Percentiles rank a stretch among this genome's conserved stretches.
phyloP scores from a whole-genome alignment of 2,113 vertebrate species.

The Phyllopteryx taeniolatus region DNA sequence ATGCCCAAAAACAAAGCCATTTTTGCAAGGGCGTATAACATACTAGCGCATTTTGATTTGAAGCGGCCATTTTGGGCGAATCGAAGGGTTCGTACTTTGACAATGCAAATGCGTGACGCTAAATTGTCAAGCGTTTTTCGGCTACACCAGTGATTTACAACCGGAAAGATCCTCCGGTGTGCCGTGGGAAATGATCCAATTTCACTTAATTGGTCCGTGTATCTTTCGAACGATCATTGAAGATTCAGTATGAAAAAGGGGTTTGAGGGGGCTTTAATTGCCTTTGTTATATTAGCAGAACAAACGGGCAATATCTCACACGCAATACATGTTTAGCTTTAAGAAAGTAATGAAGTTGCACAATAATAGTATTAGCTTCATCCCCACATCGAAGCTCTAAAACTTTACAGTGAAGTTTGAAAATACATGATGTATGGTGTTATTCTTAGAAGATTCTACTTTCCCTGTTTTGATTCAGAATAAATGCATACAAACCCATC shows the following conservation, averaged over 20 bases:
- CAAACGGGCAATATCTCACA: neutral
- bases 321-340: neutral
- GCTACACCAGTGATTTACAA: no score
- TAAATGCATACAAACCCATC: conserved; percentile 20
- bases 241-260: no score
- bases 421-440: neutral
- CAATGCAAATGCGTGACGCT: neutral
- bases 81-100: neutral
- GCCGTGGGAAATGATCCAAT: no score
- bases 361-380: neutral
- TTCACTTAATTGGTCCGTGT: no score
- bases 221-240: no score
- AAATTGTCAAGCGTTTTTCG: no score
- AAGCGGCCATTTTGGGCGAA: no score
- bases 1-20: no score
- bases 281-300: neutral
- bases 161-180: no score
- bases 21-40: no score
- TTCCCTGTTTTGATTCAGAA: conserved; percentile 47
- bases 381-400: neutral
- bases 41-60: no score
- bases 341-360: neutral
- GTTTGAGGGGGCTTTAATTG: no score
- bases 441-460: conserved; percentile 14
- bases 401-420: neutral